Conservation (phyloP, 2,797 vertebrate genomes). For the Myotis vivesi region DNA sequence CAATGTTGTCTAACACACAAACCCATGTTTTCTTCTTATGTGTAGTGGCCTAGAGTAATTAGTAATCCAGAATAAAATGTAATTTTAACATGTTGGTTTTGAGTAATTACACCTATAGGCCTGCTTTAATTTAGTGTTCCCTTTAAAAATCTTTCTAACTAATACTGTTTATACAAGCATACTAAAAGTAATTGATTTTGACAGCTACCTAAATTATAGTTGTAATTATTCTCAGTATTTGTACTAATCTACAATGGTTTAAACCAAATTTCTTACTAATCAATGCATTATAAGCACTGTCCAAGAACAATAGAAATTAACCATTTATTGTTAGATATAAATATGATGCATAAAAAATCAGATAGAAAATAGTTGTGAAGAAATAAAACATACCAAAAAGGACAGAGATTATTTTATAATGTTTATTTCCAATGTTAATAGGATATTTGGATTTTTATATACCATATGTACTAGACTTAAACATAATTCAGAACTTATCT, state of each 20-base stretch:
- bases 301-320: background rate
- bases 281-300: background rate
- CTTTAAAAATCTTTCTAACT: background rate
- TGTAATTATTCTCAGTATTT: background rate
- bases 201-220: background rate
- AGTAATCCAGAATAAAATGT: background rate
- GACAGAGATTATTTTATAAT: background rate
- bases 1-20: background rate
- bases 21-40: background rate
- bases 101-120: background rate
- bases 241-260: background rate
- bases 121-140: background rate
- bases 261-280: background rate
- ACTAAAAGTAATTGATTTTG: background rate
- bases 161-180: background rate
- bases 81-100: background rate
- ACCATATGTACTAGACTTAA: background rate
- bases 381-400: background rate
- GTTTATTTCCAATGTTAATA: background rate
- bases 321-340: background rate
- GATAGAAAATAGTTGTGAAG: background rate
- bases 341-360: background rate
- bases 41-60: background rate
- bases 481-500: background rate
- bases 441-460: background rate